Evolutionary conservation across 2,888 invertebrate species (phyloP).

Genomic region (Euzophera pinguis): DNA sequence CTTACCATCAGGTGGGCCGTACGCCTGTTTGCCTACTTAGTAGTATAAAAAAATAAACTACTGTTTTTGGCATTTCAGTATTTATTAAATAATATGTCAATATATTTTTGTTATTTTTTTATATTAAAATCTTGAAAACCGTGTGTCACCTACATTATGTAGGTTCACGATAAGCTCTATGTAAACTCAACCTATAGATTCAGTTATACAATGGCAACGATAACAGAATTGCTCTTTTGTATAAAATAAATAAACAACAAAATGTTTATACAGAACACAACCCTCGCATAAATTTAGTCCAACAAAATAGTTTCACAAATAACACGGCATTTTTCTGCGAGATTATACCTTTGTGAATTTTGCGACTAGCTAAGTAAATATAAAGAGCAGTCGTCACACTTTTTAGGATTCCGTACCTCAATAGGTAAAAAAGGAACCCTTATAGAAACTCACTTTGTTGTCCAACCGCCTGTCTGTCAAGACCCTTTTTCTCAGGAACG

Average conservation of each 20-base stretch:
- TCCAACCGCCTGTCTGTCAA: no score
- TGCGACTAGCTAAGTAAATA: not conserved
- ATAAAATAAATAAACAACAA: conserved; percentile 3
- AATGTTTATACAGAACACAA: conserved; percentile 1
- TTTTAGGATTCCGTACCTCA: no score
- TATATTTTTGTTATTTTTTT: no score
- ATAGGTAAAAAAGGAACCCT: no score
- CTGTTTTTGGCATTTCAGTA: no score
- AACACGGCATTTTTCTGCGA: conserved; percentile 1
- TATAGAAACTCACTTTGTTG: no score
- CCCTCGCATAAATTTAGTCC: not conserved
- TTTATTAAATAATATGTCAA: no score
- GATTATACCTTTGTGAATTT: conserved; percentile 4
- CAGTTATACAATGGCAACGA: conserved; percentile 33
- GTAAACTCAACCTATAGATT: conserved; percentile 31
- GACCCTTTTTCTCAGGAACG: no score
- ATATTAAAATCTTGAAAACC: not conserved
- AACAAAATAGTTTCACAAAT: conserved; percentile 3
- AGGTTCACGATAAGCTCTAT: conserved; percentile 43
- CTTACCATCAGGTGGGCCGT: no score
- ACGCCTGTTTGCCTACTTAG: no score
- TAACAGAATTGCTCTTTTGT: conserved; percentile 4
- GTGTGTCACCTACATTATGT: conserved; percentile 21
- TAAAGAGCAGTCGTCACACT: no score
- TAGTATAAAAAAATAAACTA: no score